These are phyloP conservation scores for Epicampocera succincta DNA, from an alignment of 2,888 invertebrate genomes.

Conservation along the genomic window DNA sequence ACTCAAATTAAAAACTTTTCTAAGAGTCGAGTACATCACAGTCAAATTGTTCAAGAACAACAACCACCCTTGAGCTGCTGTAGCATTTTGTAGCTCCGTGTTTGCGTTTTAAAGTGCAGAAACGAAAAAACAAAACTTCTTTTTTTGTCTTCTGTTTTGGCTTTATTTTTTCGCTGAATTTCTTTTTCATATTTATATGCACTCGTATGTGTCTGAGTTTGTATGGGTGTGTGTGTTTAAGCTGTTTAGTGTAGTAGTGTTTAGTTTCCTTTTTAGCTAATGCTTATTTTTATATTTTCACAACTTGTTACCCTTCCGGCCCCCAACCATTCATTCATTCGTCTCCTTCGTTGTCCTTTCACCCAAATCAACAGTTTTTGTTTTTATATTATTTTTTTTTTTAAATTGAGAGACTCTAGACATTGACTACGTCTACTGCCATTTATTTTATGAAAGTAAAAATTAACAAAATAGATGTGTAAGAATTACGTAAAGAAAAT, in stretches of 20 bases:
- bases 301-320: slow-evolving; percentile 65
- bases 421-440: slow-evolving; percentile 34
- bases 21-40: slow-evolving; percentile 62
- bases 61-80: slow-evolving; percentile 75
- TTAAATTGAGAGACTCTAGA: slow-evolving; percentile 46
- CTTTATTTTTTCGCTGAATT: slow-evolving; percentile 20
- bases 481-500: slow-evolving; percentile 34
- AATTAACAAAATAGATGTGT: slow-evolving; percentile 13
- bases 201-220: no score
- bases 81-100: slow-evolving; percentile 52
- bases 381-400: slow-evolving; percentile 13
- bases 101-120: slow-evolving; percentile 74
- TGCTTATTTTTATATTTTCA: slow-evolving; percentile 65
- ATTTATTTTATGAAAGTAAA: slow-evolving; percentile 44
- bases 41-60: slow-evolving; percentile 64
- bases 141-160: slow-evolving; percentile 58
- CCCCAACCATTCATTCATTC: slow-evolving; percentile 2
- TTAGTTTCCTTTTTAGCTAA: slow-evolving; percentile 69
- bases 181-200: slow-evolving; percentile 8
- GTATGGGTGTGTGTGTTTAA: neutral
- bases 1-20: slow-evolving; percentile 31
- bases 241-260: slow-evolving; percentile 53
- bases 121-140: slow-evolving; percentile 60
- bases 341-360: neutral
- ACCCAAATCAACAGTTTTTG: slow-evolving; percentile 60